A percentile compares a stretch with the other conserved stretches of the same genome.
phyloP scores from a whole-genome alignment of 2,113 vertebrate genomes.

The Protobothrops flavoviridis region DNA sequence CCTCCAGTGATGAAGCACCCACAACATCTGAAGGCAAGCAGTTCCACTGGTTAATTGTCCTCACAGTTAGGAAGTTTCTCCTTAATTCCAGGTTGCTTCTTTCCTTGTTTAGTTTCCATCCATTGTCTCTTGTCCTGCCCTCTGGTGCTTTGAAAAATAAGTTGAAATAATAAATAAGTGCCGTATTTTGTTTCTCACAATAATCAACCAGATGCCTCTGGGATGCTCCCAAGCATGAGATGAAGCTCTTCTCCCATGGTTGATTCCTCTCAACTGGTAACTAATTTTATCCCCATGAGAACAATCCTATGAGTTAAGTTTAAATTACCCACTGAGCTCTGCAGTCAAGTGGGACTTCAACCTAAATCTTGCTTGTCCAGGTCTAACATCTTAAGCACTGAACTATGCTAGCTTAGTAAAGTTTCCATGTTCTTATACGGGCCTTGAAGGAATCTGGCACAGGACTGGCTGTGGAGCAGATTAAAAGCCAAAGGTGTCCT shows the following conservation, averaged over 20 bases:
- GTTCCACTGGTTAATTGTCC: neutral
- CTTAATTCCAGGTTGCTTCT: neutral
- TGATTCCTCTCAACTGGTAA: neutral
- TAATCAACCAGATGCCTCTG: neutral
- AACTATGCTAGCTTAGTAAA: neutral
- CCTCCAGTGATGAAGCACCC: neutral
- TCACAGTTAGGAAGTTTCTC: neutral
- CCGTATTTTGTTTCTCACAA: neutral
- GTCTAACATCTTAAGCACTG: neutral
- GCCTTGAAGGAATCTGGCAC: neutral
- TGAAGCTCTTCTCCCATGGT: neutral
- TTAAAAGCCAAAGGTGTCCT: neutral
- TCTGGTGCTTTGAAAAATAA: neutral
- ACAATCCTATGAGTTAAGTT: neutral
- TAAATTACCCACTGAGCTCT: neutral
- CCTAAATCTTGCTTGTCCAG: neutral
- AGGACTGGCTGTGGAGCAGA: neutral
- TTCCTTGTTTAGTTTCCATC: neutral
- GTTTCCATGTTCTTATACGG: neutral
- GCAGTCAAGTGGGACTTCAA: neutral
- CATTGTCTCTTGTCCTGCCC: neutral
- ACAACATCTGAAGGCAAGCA: neutral
- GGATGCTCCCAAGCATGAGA: neutral
- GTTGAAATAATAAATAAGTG: neutral
- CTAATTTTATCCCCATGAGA: neutral